Evolutionary conservation across 2,888 invertebrate genomes (phyloP), one percentile per base, ranked within the genome.

Genomic region (Bellardia pandia): DNA sequence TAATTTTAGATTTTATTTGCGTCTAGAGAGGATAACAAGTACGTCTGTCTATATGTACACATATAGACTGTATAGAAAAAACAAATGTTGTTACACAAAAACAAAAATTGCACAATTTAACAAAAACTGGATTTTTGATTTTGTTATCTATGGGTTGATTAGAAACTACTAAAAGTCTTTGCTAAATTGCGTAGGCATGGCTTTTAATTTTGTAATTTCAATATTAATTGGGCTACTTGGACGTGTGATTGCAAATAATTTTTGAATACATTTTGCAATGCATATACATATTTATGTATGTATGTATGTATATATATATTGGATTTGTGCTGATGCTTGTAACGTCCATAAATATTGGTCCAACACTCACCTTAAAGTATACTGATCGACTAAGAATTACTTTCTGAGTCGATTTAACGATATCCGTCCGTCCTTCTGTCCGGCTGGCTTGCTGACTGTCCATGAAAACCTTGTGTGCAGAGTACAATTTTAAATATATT

Each of bases 91-190:
- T 56, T 9, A 23, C 23, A 30, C 30, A 7, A 40, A 14, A 48
- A 56, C 13, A 37, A 30, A 48, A 30, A 68, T 66, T 75, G 40
- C 48, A 58, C 13, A 75, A 75, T 68, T 75, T 58, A 30, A 30
- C 0, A 58, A 33, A 81, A 75, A 75, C 75, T 82, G 23, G 81
- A 68, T 75, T 75, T 48, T 58, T 48, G 37, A 14, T 33, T 72
- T 80, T 40, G 2, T 23, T 81, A 66, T 75, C 48, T 68, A 1
- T 68, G 13, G 40, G 68, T 58, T 60, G 75, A 16, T 23, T 81
- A 14, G 48, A 56, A 66, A 40, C 40, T 60, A 40, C 48, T 42
- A 40, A 58, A 45, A 74, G 56, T 23, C 37, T 72, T 80, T 30
- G 53, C n/a, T 8, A 16, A 14, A 37, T 11, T 80, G 64, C 42